Percentiles rank a stretch among this genome's conserved stretches.
phyloP scores from a whole-genome alignment of 1,140 invertebrate genomes.

The Drosophila cardini region DNA sequence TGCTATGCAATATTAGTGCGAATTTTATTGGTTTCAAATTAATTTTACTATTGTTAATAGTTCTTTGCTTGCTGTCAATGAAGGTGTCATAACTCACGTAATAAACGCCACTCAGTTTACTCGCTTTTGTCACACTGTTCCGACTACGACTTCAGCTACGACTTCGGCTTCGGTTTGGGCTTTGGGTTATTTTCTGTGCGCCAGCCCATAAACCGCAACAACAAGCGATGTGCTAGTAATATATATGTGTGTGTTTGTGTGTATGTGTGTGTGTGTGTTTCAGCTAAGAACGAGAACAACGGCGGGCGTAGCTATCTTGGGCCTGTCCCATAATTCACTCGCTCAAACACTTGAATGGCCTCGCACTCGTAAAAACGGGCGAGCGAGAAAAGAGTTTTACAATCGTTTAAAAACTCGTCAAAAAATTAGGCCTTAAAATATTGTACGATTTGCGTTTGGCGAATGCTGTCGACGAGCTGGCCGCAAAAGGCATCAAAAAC shows the following conservation, averaged over 20 bases:
- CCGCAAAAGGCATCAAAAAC: neutral
- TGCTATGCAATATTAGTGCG: conserved; percentile 68
- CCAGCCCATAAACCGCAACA: conserved; percentile 59
- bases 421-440: conserved; percentile 84
- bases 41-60: conserved; percentile 74
- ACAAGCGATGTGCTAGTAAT: neutral
- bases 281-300: conserved; percentile 24
- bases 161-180: neutral
- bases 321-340: conserved; percentile 75
- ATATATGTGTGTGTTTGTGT: neutral
- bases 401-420: conserved; percentile 84
- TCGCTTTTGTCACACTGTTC: conserved; percentile 62
- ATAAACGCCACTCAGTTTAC: conserved; percentile 69
- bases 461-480: conserved; percentile 21
- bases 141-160: neutral
- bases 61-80: conserved; percentile 27
- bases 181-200: conserved; percentile 30
- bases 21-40: conserved; percentile 73
- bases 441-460: conserved; percentile 72
- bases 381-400: conserved; percentile 78
- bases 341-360: conserved; percentile 72
- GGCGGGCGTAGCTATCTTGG: conserved; percentile 52
- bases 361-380: conserved; percentile 72
- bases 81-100: conserved; percentile 75
- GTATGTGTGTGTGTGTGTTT: neutral